A percentile compares a stretch with the other conserved stretches of the same genome.
phyloP scores from a whole-genome alignment of 2,797 vertebrate genomes.

The Toxotes lorentzi region DNA sequence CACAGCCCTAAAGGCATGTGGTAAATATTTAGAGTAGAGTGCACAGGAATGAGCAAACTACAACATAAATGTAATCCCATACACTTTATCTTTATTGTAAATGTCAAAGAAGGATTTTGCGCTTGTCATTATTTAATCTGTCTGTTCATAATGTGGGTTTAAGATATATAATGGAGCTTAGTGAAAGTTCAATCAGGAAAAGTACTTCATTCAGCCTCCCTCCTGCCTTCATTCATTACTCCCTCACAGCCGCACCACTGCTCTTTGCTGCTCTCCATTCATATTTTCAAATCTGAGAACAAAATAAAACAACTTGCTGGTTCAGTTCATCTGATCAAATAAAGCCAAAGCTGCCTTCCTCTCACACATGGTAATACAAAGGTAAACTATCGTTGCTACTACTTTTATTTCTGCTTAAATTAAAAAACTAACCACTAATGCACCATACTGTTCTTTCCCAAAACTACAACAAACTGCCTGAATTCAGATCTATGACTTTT shows the following conservation, averaged over 20 bases:
- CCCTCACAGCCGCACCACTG: background rate
- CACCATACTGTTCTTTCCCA: background rate
- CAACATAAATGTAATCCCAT: constrained; percentile 18
- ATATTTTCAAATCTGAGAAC: background rate
- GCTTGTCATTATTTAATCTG: constrained; percentile 34
- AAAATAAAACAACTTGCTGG: background rate
- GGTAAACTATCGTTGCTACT: background rate
- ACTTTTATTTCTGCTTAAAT: background rate
- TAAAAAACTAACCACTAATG: too few species aligned
- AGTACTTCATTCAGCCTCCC: constrained; percentile 38
- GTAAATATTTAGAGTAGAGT: background rate
- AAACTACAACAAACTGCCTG: background rate
- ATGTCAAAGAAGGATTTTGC: constrained; percentile 28
- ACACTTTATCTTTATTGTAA: constrained; percentile 28
- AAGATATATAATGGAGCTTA: constrained; percentile 58
- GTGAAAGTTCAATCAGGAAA: constrained; percentile 46
- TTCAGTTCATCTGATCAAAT: background rate
- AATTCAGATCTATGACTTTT: background rate
- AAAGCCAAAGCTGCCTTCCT: background rate
- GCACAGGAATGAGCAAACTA: background rate
- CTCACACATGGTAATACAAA: background rate
- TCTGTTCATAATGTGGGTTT: constrained; percentile 42
- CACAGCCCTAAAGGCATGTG: background rate
- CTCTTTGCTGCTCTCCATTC: constrained; percentile 28
- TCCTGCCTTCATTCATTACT: constrained; percentile 35